Evolutionary conservation across 2,888 invertebrate species (phyloP), one percentile per base, ranked within the genome.

Genomic region (Drosophila longiperda): DNA sequence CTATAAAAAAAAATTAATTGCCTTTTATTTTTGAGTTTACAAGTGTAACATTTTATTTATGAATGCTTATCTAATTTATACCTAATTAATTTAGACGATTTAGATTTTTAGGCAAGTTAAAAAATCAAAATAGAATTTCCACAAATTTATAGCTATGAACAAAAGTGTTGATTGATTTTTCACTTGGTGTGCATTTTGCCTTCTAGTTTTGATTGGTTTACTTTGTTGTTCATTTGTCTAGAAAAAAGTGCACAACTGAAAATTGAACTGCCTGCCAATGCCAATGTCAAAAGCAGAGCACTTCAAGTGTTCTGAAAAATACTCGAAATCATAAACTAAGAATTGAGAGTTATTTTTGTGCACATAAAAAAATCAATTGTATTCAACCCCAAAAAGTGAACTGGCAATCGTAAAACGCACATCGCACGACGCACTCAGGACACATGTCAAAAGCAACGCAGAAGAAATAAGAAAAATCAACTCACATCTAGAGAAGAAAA

Each of bases 281-380:
- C 73, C 83, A 83, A 87, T 87, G 88, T 75, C 86, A 82, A 63
- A 71, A 49, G 17, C 38, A 62, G 64, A 26, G 32, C 66, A 69
- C 61, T 78, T 59, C 55, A 29, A 62, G 63, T 68, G 67, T 26
- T 9, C 52, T 52, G 40, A 67, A 52, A 75, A 48, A 15, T 33
- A 29, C 40, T n/a, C 29, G 33, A 52, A 66, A 40, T 67, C 66
- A 40, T 33, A 67, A 64, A 52, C 49, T 50, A 63, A 71, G 67
- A 67, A 61, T 59, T 29, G 23, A 81, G 64, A 83, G 73, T 75
- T 83, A 83, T 83, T 86, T 84, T 72, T 65, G 64, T 79, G 65
- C 57, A 62, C 58, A 66, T 54, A 73, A 70, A 63, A 63, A 89
- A 83, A 85, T 90, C 85, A 87, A 87, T 89, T 89, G 80, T 76